Conservation (phyloP, 2,113 vertebrate genomes). For the Myrmecobius fasciatus region DNA sequence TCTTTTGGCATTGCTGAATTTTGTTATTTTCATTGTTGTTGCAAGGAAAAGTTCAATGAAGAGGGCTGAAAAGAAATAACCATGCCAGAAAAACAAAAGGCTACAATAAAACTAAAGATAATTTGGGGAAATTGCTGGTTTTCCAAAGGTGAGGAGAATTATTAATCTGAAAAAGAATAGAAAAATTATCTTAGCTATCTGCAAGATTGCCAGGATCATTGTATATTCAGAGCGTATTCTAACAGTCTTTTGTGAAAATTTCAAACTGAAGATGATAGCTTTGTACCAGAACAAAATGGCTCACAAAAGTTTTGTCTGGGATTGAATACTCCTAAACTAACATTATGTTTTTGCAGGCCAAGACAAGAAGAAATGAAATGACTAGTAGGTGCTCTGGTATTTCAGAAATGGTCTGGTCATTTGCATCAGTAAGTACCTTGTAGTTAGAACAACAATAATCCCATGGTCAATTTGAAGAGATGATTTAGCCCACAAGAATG, state of each 20-base stretch:
- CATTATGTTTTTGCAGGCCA: conserved; percentile 21
- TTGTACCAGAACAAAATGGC: not conserved
- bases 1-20: not conserved
- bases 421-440: conserved; percentile 44
- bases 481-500: conserved; percentile 50
- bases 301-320: not conserved
- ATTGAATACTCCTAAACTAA: conserved; percentile 29
- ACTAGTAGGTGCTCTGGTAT: conserved; percentile 8
- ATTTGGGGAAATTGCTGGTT: not conserved
- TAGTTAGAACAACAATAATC: conserved; percentile 41
- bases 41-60: not conserved
- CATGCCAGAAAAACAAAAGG: not conserved
- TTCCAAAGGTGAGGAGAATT: not conserved
- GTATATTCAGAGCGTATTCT: not conserved
- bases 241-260: conserved; percentile 39
- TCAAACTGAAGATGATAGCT: not conserved
- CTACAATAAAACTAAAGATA: not conserved
- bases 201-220: not conserved
- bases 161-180: conserved; percentile 20
- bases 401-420: conserved; percentile 44
- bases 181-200: conserved; percentile 17
- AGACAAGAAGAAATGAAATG: conserved; percentile 2
- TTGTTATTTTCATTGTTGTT: not conserved
- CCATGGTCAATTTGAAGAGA: conserved; percentile 49
- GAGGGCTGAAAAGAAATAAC: not conserved